Percentiles rank a stretch among this genome's conserved stretches.
Evolutionary conservation across 1,140 invertebrate species (phyloP).

Genomic region (Dolichoris vasculosae): DNA sequence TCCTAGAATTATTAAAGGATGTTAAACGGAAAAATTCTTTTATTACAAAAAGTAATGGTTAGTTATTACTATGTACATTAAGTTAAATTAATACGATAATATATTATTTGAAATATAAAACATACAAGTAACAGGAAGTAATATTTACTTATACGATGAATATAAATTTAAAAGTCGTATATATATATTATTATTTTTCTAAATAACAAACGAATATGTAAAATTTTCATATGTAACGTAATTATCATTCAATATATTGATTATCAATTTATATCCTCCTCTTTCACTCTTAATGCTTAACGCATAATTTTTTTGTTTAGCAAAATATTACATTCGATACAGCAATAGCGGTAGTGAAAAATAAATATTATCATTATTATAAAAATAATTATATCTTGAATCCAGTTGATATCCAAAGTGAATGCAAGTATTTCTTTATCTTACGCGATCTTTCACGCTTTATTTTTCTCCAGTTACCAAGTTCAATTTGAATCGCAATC

Average conservation of each 20-base stretch:
- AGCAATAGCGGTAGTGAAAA: background rate
- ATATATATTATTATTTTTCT: too few relatives aligned
- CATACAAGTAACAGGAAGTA: background rate
- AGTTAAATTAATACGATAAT: background rate
- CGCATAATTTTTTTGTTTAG: background rate
- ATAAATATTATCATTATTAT: background rate
- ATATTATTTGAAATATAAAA: background rate
- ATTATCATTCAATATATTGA: too few relatives aligned
- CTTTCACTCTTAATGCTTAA: background rate
- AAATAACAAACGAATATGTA: background rate
- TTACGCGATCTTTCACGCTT: background rate
- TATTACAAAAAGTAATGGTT: background rate
- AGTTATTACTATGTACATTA: background rate
- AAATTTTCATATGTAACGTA: background rate
- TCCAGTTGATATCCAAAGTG: too few relatives aligned
- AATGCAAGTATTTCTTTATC: too few relatives aligned
- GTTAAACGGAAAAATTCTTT: background rate
- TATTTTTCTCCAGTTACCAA: background rate
- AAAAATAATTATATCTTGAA: background rate
- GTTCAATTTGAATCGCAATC: background rate
- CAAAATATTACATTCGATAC: too few relatives aligned
- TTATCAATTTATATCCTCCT: background rate
- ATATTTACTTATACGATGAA: background rate
- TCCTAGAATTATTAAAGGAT: background rate
- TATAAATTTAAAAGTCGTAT: background rate